Conservation (phyloP, 2,888 invertebrate genomes). For the Plagiodera versicolora region DNA sequence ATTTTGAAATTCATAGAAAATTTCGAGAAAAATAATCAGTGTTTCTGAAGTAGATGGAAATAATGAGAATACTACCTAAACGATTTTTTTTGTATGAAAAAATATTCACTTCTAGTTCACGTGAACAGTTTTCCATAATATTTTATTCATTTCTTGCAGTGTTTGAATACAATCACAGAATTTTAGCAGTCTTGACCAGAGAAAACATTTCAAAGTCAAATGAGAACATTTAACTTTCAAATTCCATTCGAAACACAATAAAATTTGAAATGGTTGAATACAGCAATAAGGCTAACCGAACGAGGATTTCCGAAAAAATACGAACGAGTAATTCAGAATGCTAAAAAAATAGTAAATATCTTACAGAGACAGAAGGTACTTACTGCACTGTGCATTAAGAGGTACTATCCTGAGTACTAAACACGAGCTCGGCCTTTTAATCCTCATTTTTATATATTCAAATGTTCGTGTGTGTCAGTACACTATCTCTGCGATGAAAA, state of each 20-base stretch:
- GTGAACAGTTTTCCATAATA: conserved; percentile 32
- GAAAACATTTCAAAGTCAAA: conserved; percentile 26
- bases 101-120: conserved; percentile 19
- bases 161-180: conserved; percentile 33
- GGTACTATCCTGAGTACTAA: conserved; percentile 65
- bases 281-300: background rate
- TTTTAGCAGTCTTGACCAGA: conserved; percentile 25
- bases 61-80: too few relatives aligned
- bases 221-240: conserved; percentile 30
- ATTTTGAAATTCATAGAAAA: too few relatives aligned
- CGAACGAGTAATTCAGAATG: background rate
- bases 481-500: conserved; percentile 19
- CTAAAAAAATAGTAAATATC: background rate
- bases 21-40: too few relatives aligned
- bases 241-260: conserved; percentile 27
- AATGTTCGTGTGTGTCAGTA: conserved; percentile 19
- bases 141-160: conserved; percentile 29
- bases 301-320: conserved; percentile 6
- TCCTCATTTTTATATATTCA: conserved; percentile 57
- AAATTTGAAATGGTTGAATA: conserved; percentile 7
- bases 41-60: too few relatives aligned
- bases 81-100: background rate
- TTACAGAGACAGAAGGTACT: conserved; percentile 6
- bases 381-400: conserved; percentile 46
- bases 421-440: conserved; percentile 67